Percentiles rank a stretch among this genome's conserved stretches.
These are phyloP conservation scores for Morinoia aosen DNA, from an alignment of 2,888 invertebrate genomes.

Conservation along the genomic window DNA sequence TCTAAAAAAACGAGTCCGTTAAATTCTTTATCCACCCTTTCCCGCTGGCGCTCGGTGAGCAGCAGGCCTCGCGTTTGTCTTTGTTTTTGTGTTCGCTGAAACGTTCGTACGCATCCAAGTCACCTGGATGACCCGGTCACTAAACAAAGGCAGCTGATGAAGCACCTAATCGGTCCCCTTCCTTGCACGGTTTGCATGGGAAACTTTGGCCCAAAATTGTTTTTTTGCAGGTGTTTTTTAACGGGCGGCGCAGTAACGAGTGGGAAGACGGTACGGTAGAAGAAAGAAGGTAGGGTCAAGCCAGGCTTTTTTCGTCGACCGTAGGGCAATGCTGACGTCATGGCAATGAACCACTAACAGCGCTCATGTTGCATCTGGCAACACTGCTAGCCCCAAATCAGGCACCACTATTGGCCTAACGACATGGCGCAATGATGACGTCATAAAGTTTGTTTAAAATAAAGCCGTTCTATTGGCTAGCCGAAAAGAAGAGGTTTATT, in stretches of 20 bases:
- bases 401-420: no score
- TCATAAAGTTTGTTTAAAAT: no score
- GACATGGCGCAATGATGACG: no score
- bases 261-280: neutral
- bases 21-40: neutral
- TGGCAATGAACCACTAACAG: no score
- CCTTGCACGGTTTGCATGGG: slow-evolving; percentile 17
- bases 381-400: no score
- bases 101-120: neutral
- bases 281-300: no score
- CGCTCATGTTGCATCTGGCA: no score
- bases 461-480: no score
- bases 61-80: neutral
- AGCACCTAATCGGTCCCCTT: neutral
- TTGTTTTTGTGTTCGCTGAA: neutral
- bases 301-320: no score
- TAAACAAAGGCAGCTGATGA: slow-evolving; percentile 10
- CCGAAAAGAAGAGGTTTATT: no score
- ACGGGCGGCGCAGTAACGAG: neutral
- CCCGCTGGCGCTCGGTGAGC: neutral
- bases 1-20: neutral
- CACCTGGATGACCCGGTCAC: neutral
- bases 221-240: neutral
- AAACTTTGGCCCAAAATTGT: neutral
- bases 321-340: no score